A percentile compares a stretch with the other conserved stretches of the same genome.
These are phyloP conservation scores for Andrena cerasifolii DNA, from an alignment of 1,140 invertebrate species.

Conservation along the genomic window DNA sequence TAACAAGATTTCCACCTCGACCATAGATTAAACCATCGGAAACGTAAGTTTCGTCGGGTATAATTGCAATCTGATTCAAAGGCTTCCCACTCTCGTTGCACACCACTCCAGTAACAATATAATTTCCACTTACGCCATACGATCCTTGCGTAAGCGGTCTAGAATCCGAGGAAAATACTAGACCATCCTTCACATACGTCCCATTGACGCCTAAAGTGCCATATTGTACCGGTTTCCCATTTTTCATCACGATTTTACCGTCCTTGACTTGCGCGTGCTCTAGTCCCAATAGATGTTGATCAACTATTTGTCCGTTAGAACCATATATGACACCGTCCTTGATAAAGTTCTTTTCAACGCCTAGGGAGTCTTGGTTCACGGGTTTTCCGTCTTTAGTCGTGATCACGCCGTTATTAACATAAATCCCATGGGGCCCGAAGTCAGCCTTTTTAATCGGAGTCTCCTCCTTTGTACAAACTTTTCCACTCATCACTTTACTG, in stretches of 20 bases:
- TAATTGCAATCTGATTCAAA: slow-evolving; percentile 68
- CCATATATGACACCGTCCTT: slow-evolving; percentile 74
- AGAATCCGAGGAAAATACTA: slow-evolving; percentile 72
- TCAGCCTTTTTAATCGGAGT: slow-evolving; percentile 76
- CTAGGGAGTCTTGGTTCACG: slow-evolving; percentile 73
- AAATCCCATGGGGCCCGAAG: slow-evolving; percentile 75
- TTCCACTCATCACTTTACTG: slow-evolving; percentile 74
- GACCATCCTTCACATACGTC: slow-evolving; percentile 77
- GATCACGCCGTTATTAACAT: slow-evolving; percentile 74
- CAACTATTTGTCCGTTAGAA: slow-evolving; percentile 65
- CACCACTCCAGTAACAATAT: slow-evolving; percentile 76
- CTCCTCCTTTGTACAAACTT: slow-evolving; percentile 73
- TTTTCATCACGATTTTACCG: slow-evolving; percentile 75
- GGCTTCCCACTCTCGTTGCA: slow-evolving; percentile 76
- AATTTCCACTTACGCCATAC: slow-evolving; percentile 73
- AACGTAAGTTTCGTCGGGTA: slow-evolving; percentile 76
- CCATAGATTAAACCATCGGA: slow-evolving; percentile 77
- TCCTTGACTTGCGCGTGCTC: slow-evolving; percentile 73
- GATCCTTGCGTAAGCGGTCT: slow-evolving; percentile 77
- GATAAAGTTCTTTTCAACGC: slow-evolving; percentile 74
- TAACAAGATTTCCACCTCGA: slow-evolving; percentile 70
- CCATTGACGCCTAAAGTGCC: slow-evolving; percentile 73
- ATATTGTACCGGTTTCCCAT: slow-evolving; percentile 75
- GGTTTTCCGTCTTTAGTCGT: slow-evolving; percentile 79
- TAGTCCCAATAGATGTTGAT: slow-evolving; percentile 70